These are phyloP conservation scores for Himalopsyche phryganea DNA, from an alignment of 1,140 invertebrate genomes.

Conservation along the genomic window DNA sequence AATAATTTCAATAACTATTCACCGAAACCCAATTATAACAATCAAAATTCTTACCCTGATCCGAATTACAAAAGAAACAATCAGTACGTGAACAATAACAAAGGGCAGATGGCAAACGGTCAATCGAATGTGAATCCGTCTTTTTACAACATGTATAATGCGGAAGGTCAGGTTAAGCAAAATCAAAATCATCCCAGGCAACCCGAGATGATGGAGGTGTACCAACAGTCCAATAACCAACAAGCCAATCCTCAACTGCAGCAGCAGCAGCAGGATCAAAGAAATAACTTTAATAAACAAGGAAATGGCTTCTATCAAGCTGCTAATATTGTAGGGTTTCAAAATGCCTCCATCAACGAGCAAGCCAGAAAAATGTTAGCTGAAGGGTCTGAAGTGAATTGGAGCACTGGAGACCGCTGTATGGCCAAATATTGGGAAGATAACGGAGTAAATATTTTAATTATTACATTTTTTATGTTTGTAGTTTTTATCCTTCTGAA, in stretches of 20 bases:
- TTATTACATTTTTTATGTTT: too few relatives aligned
- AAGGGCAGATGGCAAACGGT: conserved; percentile 37
- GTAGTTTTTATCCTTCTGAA: too few relatives aligned
- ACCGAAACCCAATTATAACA: conserved; percentile 23
- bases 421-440: conserved; percentile 92
- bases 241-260: not conserved
- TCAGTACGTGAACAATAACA: conserved; percentile 32
- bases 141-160: conserved; percentile 26
- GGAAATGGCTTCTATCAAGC: conserved; percentile 51
- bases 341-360: conserved; percentile 58
- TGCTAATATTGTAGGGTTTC: conserved; percentile 57
- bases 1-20: conserved; percentile 26
- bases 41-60: conserved; percentile 26
- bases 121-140: conserved; percentile 32
- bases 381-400: conserved; percentile 51
- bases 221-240: conserved; percentile 16
- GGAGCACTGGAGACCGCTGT: conserved; percentile 76
- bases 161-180: conserved; percentile 15
- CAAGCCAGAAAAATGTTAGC: conserved; percentile 56
- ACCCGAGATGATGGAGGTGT: conserved; percentile 19
- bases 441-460: conserved; percentile 61
- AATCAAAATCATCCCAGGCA: conserved; percentile 19
- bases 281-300: conserved; percentile 21
- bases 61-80: conserved; percentile 25
- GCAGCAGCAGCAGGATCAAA: conserved; percentile 4